Evolutionary conservation across 2,113 vertebrate genomes (phyloP).

Genomic region (Malaclemys terrapin): DNA sequence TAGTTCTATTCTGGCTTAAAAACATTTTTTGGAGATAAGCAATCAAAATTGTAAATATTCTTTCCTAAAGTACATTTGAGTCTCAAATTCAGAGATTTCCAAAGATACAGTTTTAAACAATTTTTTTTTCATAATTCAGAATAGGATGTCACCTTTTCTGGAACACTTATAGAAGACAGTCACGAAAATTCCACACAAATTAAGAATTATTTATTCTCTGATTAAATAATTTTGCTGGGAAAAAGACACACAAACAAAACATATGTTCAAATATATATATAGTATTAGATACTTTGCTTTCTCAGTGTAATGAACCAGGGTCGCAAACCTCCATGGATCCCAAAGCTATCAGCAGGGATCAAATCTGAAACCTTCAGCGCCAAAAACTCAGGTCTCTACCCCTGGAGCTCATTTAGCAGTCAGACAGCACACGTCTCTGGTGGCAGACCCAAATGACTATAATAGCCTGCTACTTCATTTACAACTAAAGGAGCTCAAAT

Average conservation of each 20-base stretch:
- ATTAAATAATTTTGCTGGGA: slow-evolving; percentile 6
- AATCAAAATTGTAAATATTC: neutral
- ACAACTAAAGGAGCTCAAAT: slow-evolving; percentile 1
- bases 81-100: accelerated
- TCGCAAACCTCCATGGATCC: neutral
- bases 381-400: neutral
- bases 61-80: neutral
- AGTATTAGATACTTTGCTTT: neutral
- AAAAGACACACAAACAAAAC: neutral
- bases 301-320: neutral
- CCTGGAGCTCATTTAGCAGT: neutral
- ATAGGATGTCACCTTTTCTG: neutral
- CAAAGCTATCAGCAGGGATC: neutral
- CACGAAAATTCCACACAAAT: neutral
- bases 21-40: neutral
- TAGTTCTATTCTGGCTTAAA: neutral
- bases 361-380: neutral
- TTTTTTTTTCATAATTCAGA: neutral
- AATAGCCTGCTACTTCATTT: neutral
- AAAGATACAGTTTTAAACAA: neutral
- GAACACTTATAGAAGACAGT: neutral
- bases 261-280: neutral
- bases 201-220: neutral
- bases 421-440: neutral
- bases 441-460: neutral